phyloP scores from a whole-genome alignment of 2,888 invertebrate species.

The Agrochola litura region DNA sequence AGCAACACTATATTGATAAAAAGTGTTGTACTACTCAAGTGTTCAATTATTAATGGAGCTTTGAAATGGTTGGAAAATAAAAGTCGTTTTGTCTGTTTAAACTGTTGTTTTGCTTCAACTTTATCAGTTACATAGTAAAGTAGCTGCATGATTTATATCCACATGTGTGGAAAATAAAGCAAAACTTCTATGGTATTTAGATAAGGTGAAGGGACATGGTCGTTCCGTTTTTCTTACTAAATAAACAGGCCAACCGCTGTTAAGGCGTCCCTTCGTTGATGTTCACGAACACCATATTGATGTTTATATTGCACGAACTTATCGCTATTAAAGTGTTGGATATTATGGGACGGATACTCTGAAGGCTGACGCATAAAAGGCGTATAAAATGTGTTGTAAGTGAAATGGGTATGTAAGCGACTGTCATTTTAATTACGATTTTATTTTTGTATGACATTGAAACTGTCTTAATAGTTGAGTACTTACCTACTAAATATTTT shows the following conservation, averaged over 20 bases:
- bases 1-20: too few species aligned
- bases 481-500: background rate
- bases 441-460: background rate
- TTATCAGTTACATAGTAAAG: background rate
- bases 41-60: too few species aligned
- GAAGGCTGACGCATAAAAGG: background rate
- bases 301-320: conserved; percentile 28
- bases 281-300: conserved; percentile 19
- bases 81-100: too few species aligned
- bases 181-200: conserved; percentile 17
- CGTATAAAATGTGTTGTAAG: background rate
- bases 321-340: conserved; percentile 12
- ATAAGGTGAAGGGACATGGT: conserved; percentile 15
- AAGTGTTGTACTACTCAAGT: too few species aligned
- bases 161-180: background rate
- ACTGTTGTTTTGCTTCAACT: too few species aligned
- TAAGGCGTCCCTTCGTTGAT: conserved; percentile 6
- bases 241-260: conserved; percentile 29
- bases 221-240: conserved; percentile 18
- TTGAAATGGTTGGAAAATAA: too few species aligned
- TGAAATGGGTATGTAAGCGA: background rate
- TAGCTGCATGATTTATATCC: background rate
- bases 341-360: background rate
- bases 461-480: background rate
- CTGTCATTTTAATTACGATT: background rate